A percentile compares a stretch with the other conserved stretches of the same genome.
phyloP scores from a whole-genome alignment of 2,888 invertebrate genomes.

The Dasysyrphus tricinctus region DNA sequence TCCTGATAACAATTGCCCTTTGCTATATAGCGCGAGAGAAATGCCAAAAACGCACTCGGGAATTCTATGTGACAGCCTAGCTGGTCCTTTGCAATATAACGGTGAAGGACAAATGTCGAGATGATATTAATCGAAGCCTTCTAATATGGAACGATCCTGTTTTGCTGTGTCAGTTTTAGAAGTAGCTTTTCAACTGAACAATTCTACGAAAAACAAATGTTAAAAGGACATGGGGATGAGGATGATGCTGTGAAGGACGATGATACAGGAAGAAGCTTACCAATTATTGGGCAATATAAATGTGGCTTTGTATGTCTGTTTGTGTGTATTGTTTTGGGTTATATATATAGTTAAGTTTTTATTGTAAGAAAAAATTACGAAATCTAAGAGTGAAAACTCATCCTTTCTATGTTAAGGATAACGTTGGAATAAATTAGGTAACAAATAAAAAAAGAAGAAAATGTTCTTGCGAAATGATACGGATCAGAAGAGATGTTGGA shows the following conservation, averaged over 20 bases:
- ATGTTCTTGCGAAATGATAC: slow-evolving; percentile 35
- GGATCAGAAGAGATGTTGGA: slow-evolving; percentile 3
- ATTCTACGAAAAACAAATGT: slow-evolving; percentile 46
- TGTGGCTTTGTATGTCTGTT: slow-evolving; percentile 43
- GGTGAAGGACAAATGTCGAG: slow-evolving; percentile 47
- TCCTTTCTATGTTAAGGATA: slow-evolving; percentile 23
- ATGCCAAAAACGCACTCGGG: slow-evolving; percentile 89
- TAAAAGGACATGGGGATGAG: slow-evolving; percentile 60
- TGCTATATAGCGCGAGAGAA: slow-evolving; percentile 93
- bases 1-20: slow-evolving; percentile 91
- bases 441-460: not conserved
- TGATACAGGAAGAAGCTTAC: slow-evolving; percentile 30
- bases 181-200: slow-evolving; percentile 53
- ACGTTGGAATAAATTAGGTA: slow-evolving; percentile 47
- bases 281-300: slow-evolving; percentile 17
- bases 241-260: too few relatives aligned
- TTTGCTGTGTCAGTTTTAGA: slow-evolving; percentile 6
- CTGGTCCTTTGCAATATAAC: slow-evolving; percentile 77
- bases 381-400: slow-evolving; percentile 11
- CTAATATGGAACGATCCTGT: slow-evolving; percentile 52
- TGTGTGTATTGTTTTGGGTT: slow-evolving; percentile 44
- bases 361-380: slow-evolving; percentile 33
- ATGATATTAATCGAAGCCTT: slow-evolving; percentile 58
- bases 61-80: slow-evolving; percentile 89
- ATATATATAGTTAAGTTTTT: slow-evolving; percentile 40